These are phyloP conservation scores for Callipepla californica DNA, from an alignment of 2,113 vertebrate species.

Conservation along the genomic window DNA sequence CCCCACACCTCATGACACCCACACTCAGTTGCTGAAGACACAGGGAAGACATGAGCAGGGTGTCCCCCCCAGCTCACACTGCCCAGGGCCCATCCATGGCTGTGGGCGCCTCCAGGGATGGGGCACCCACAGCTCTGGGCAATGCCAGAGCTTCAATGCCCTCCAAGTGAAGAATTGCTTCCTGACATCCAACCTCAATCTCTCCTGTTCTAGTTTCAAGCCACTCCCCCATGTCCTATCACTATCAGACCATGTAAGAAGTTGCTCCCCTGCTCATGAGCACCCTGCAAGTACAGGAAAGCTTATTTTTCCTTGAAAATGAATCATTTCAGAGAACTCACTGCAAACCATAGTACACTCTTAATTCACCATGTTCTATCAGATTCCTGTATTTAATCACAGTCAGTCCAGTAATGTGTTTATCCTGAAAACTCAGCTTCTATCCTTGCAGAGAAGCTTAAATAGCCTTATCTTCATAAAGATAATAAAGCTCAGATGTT, in stretches of 20 bases:
- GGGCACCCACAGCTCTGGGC: no score
- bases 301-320: not conserved
- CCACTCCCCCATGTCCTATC: no score
- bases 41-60: not conserved
- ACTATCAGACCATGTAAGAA: no score
- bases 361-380: not conserved
- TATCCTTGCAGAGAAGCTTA: not conserved
- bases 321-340: not conserved
- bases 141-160: no score
- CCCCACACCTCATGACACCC: not conserved
- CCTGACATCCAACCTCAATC: no score
- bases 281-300: no score
- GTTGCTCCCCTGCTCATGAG: no score
- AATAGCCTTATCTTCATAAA: slow-evolving; percentile 14
- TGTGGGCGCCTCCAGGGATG: no score
- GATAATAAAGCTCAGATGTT: slow-evolving; percentile 20
- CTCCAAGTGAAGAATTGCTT: no score
- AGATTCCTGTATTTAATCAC: slow-evolving; percentile 12
- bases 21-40: not conserved
- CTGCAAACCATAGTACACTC: not conserved
- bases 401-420: not conserved
- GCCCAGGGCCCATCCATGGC: no score
- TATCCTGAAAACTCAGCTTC: slow-evolving; percentile 11
- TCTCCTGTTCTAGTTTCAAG: no score
- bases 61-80: no score